Evolutionary conservation across 2,888 invertebrate genomes (phyloP), one percentile per base, ranked within the genome.

Genomic region (Aphelenchoides bicaudatus): DNA sequence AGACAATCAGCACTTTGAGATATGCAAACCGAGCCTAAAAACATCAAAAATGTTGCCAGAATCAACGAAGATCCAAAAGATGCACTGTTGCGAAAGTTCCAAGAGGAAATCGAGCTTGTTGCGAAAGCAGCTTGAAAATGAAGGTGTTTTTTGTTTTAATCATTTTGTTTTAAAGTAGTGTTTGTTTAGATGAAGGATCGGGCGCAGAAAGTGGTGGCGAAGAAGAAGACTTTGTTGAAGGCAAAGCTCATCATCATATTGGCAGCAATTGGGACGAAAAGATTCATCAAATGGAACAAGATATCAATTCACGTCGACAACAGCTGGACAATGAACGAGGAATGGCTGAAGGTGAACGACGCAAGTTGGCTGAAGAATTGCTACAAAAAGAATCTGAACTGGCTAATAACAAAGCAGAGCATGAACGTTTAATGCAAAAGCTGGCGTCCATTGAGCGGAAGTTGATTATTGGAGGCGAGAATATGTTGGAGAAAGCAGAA

Each of bases 61-160:
- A 88, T 98, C 63, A 98, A 98, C 81, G 93, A 92, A 79, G 96
- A 96, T 80, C 92, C 94, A 0, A 94, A 96, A 71, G 93, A 94
- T 82, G 93, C 96, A 0, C 81, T 98, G 47, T 85, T 98, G 21
- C 86, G 92, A 50, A 88, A 91, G 82, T 96, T 93, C 82, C 94
- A 98, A 81, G 87, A 89, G 74, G 94, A 98, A 83, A 94, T 99
- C 68, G 90, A 91, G 68, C 88, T 89, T n/a, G 56, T 84, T 98
- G 47, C 87, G 88, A 69, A 87, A 87, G 68, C 89, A 91, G 78
- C 82, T 94, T 58, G 88, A 88, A 72, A 55, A 38, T 10, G 62
- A 62, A 31, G 47, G 39, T 13, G 61, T 8, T 13, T 46, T 23
- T 16, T 3, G 13, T 43, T 39, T 43, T 3, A 3, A 10, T 8